Evolutionary conservation across 1,140 invertebrate species (phyloP), one percentile per base, ranked within the genome.

Genomic region (Manduca sexta): DNA sequence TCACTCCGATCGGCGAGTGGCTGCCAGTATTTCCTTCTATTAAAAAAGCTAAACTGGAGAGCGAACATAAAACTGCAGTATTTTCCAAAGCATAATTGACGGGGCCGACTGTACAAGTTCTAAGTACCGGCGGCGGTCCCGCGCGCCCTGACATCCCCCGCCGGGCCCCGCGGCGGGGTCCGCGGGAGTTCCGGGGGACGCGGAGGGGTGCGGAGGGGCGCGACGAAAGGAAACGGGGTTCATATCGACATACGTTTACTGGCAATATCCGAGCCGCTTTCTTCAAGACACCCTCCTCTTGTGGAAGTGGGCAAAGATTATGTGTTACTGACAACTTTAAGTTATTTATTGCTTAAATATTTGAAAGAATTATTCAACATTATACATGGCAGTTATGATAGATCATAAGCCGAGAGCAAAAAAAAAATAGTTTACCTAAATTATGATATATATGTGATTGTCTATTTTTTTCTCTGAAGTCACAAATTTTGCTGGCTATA

Each of bases 201-300:
- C n/a, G 45, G 30, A 26, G 18, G 1, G 8, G 34, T 2, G 35
- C 7, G 21, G 39, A 17, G 39, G 39, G 38, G 43, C 17, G 39
- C 30, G 8, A 10, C 30, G 34, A 14, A 35, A 29, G 39, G 45
- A 53, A 44, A 30, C 46, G 34, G 44, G 50, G 50, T 47, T 44
- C 40, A 45, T 60, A 54, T 59, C 49, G 53, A 52, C 56, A 60
- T 53, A 60, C 52, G 56, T 56, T 64, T 51, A 64, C 60, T 43
- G 50, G 52, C 50, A 54, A 64, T 64, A 60, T 62, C 53, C 56
- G 56, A 49, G 45, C 29, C 39, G 52, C 46, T 55, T 60, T 60
- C 58, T 60, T 56, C 48, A 45, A 45, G 46, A 52, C 53, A 46
- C 56, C 52, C 56, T 45, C 45, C 59, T 47, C 48, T 49, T 50